Evolutionary conservation across 2,113 vertebrate genomes (phyloP).

Genomic region (Cichladusa arquata): DNA sequence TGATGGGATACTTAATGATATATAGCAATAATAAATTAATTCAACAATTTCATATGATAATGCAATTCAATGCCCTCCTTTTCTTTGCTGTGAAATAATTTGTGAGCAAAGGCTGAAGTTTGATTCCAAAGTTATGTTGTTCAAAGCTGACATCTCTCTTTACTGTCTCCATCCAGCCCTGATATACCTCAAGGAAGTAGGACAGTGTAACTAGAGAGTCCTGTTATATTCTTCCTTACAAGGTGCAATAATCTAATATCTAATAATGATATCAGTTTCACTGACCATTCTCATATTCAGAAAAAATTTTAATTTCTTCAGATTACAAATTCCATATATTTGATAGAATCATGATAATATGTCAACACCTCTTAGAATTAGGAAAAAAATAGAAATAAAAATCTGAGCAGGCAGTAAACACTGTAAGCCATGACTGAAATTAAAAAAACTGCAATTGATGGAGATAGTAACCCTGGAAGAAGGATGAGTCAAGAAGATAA

Average conservation of each 20-base stretch:
- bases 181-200: background rate
- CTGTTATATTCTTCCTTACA: background rate
- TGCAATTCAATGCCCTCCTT: background rate
- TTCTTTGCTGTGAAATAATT: background rate
- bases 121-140: background rate
- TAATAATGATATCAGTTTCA: background rate
- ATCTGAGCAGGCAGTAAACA: background rate
- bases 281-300: background rate
- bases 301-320: background rate
- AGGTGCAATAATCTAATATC: background rate
- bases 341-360: background rate
- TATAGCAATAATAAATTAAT: background rate
- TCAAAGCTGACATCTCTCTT: background rate
- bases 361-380: background rate
- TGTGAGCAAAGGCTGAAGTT: background rate
- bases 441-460: background rate
- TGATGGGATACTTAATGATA: background rate
- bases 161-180: background rate
- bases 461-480: background rate
- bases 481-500: background rate
- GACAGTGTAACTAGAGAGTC: background rate
- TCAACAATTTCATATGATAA: background rate
- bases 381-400: background rate
- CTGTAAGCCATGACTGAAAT: background rate
- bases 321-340: background rate